Conservation (phyloP, 1,140 invertebrate genomes). For the Penaeus vannamei region DNA sequence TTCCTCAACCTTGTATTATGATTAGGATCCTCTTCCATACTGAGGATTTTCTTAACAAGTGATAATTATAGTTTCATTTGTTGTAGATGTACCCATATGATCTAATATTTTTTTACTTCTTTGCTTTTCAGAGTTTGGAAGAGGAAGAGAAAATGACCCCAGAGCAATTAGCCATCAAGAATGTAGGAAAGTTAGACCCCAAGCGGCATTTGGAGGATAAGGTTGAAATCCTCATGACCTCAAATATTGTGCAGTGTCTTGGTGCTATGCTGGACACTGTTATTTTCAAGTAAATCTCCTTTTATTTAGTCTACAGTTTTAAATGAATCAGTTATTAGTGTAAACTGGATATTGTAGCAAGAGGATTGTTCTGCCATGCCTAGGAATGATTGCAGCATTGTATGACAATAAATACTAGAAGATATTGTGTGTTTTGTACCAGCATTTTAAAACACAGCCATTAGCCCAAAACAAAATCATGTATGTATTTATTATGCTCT, state of each 20-base stretch:
- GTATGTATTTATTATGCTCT: no score
- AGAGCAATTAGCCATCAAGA: slow-evolving; percentile 99
- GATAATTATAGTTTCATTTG: not conserved
- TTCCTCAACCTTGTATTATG: not conserved
- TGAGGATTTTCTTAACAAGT: no score
- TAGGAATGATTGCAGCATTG: no score
- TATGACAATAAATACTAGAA: no score
- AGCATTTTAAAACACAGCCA: no score
- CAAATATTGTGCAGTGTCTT: slow-evolving; percentile 98
- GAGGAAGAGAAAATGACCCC: slow-evolving; percentile 99
- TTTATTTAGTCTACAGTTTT: not conserved
- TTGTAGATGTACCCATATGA: slow-evolving; percentile 69
- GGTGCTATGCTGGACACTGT: slow-evolving; percentile 99
- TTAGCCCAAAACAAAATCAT: no score
- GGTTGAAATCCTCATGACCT: slow-evolving; percentile 94
- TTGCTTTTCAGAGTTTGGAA: slow-evolving; percentile 84
- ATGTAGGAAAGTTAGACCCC: slow-evolving; percentile 99
- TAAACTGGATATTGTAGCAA: not conserved
- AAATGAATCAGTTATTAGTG: not conserved
- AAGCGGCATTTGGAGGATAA: slow-evolving; percentile 99
- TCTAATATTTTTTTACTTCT: no score
- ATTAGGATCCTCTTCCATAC: no score
- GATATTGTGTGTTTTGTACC: no score
- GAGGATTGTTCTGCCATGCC: no score
- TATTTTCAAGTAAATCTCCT: slow-evolving; percentile 87